These are phyloP conservation scores for Stegodyphus mimosarum DNA, from an alignment of 1,140 invertebrate species.

Conservation along the genomic window DNA sequence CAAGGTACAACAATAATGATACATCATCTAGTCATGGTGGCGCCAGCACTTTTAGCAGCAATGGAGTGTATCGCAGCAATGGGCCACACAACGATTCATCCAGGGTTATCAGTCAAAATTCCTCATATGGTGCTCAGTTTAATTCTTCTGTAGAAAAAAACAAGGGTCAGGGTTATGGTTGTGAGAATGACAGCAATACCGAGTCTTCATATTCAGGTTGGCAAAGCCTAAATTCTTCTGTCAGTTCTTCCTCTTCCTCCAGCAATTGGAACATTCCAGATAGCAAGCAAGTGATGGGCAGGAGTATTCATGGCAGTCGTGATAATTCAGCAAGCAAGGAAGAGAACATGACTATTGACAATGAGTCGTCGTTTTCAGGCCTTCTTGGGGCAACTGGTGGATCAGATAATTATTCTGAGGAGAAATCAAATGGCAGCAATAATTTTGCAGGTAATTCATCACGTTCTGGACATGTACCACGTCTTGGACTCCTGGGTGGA, in stretches of 20 bases:
- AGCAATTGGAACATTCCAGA: constrained; percentile 33
- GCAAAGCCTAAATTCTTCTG: constrained; percentile 26
- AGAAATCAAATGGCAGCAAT: constrained; percentile 9
- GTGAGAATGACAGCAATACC: constrained; percentile 15
- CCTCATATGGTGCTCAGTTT: constrained; percentile 33
- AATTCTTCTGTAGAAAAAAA: constrained; percentile 8
- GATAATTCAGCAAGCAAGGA: constrained; percentile 12
- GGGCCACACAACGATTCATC: constrained; percentile 31
- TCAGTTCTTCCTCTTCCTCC: constrained; percentile 1
- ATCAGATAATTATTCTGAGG: constrained; percentile 4
- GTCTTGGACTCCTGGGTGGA: constrained; percentile 39
- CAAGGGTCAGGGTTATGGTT: constrained; percentile 6
- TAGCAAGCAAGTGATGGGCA: neutral
- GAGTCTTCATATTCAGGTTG: constrained; percentile 39
- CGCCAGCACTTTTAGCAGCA: neutral
- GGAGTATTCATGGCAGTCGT: neutral
- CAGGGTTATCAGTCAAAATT: constrained; percentile 14
- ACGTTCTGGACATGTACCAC: constrained; percentile 11
- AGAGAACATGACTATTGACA: constrained; percentile 24
- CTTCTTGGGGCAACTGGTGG: constrained; percentile 41
- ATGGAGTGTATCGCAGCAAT: constrained; percentile 27
- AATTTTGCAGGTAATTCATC: constrained; percentile 1
- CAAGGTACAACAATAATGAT: constrained; percentile 37
- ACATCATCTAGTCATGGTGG: constrained; percentile 27
- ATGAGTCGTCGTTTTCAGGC: constrained; percentile 33